phyloP scores from a whole-genome alignment of 2,888 invertebrate species.

The Trisateles emortualis region DNA sequence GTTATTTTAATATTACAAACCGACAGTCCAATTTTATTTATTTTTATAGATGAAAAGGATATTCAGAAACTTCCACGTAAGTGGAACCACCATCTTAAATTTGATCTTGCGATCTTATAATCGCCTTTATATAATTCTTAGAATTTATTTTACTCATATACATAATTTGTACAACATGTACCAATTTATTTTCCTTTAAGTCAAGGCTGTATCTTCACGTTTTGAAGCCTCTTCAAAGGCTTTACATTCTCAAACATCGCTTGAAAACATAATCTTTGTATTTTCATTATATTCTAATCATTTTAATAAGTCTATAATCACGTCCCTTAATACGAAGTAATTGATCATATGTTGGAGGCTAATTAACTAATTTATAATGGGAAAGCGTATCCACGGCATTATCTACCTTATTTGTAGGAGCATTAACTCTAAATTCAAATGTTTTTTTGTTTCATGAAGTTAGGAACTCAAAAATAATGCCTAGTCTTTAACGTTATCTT shows the following conservation, averaged over 20 bases:
- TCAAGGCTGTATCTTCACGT: neutral
- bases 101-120: neutral
- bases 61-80: neutral
- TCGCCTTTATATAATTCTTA: neutral
- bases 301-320: slow-evolving; percentile 43
- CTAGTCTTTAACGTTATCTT: slow-evolving; percentile 30
- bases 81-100: neutral
- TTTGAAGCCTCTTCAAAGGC: neutral
- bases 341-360: slow-evolving; percentile 44
- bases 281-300: slow-evolving; percentile 26
- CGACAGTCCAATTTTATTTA: too few relatives aligned
- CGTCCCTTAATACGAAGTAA: slow-evolving; percentile 31
- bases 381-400: slow-evolving; percentile 1
- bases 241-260: slow-evolving; percentile 1
- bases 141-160: neutral
- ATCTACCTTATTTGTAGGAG: neutral
- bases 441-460: neutral
- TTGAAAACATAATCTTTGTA: slow-evolving; percentile 24
- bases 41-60: neutral
- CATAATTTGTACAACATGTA: neutral
- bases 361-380: slow-evolving; percentile 34
- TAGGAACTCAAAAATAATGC: slow-evolving; percentile 27
- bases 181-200: slow-evolving; percentile 2
- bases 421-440: slow-evolving; percentile 6
- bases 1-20: too few relatives aligned